These are phyloP conservation scores for Tolypeutes matacus DNA, from an alignment of 2,797 vertebrate species.

Conservation along the genomic window DNA sequence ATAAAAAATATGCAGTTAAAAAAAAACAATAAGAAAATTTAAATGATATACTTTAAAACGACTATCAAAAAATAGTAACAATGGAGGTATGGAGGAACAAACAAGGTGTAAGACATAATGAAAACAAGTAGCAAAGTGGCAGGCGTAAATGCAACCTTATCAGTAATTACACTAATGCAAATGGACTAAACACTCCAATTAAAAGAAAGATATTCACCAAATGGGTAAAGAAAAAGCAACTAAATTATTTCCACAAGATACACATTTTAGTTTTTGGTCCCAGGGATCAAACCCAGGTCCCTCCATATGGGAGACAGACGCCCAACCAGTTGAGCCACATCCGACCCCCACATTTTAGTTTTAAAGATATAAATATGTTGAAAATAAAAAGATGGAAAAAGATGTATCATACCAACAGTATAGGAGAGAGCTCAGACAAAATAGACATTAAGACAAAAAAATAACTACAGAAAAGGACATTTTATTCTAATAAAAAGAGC, in stretches of 20 bases:
- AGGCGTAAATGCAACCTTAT: background rate
- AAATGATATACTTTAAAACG: background rate
- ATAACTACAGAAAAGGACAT: background rate
- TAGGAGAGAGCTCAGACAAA: background rate
- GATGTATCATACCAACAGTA: background rate
- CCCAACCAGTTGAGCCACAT: too few relatives aligned
- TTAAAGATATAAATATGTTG: background rate
- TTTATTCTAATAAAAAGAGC: background rate
- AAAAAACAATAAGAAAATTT: background rate
- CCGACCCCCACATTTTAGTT: background rate
- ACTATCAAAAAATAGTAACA: background rate
- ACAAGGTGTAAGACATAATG: background rate
- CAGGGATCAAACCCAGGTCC: too few relatives aligned
- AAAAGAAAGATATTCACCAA: background rate
- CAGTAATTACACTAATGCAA: background rate
- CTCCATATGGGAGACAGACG: too few relatives aligned
- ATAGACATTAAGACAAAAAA: background rate
- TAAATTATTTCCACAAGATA: background rate
- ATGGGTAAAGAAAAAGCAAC: background rate
- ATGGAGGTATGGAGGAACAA: background rate
- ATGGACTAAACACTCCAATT: background rate
- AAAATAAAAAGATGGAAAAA: background rate
- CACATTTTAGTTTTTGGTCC: background rate
- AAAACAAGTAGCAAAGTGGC: background rate
- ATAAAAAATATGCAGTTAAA: background rate